A percentile compares a stretch with the other conserved stretches of the same genome.
phyloP scores from a whole-genome alignment of 2,888 invertebrate species.

The Temnothorax unifasciatus region DNA sequence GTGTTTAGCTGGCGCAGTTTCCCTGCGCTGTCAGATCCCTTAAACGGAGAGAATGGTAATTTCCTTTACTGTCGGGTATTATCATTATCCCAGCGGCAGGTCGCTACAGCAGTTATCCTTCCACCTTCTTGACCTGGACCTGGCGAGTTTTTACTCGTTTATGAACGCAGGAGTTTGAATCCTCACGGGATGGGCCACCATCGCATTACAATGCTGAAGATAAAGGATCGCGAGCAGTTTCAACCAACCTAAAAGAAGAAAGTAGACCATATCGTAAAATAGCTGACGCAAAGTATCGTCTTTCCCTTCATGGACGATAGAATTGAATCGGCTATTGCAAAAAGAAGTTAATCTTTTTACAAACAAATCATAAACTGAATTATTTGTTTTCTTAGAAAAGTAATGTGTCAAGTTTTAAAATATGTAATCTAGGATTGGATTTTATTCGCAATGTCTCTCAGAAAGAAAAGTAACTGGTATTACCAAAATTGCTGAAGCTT shows the following conservation, averaged over 20 bases:
- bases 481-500: neutral
- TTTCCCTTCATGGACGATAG: neutral
- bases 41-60: slow-evolving; percentile 71
- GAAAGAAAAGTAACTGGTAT: neutral
- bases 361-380: neutral
- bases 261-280: slow-evolving; percentile 4
- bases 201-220: slow-evolving; percentile 18
- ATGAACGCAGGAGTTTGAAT: slow-evolving; percentile 32
- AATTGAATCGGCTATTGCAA: neutral
- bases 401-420: neutral
- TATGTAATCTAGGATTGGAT: neutral
- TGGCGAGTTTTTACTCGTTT: slow-evolving; percentile 18
- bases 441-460: neutral
- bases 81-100: slow-evolving; percentile 60
- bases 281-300: neutral
- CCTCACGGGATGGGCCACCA: slow-evolving; percentile 4
- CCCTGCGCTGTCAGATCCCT: slow-evolving; percentile 51
- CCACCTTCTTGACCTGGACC: slow-evolving; percentile 5
- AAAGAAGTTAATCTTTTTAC: neutral
- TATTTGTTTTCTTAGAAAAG: neutral
- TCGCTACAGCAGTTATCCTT: slow-evolving; percentile 50
- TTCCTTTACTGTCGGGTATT: slow-evolving; percentile 68
- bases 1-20: slow-evolving; percentile 47
- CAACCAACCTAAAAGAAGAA: neutral
- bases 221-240: slow-evolving; percentile 25